Evolutionary conservation across 1,140 invertebrate genomes (phyloP), one percentile per base, ranked within the genome.

Genomic region (Listronotus bonariensis): DNA sequence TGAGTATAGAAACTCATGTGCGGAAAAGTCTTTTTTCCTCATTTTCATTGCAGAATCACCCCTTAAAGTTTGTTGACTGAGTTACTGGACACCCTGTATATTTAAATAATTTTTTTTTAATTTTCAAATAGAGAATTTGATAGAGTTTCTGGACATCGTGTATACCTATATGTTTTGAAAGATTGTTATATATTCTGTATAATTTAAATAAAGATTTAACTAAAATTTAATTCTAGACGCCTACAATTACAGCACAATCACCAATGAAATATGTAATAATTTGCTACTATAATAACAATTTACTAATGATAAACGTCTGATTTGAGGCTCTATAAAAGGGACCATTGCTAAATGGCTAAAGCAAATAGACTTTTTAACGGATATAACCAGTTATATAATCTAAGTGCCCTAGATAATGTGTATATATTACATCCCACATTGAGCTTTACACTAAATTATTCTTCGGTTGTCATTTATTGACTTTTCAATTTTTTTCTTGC

Each of bases 361-460:
- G 34, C 52, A 54, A 54, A 54, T 41, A 54, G 17, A 54, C 52
- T 38, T 54, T 54, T 54, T 54, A 54, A 54, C 52, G 52, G 52
- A 54, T 54, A 54, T 54, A 54, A 26, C 31, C 52, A 54, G 32
- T 54, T 54, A 54, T 38, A 41, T 41, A 40, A 54, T 54, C 38
- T 54, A 38, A 54, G 38, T 54, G 52, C 52, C 52, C 52, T 26
- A 54, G 49, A 65, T 65, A 43, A 58, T 58, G 40, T 65, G 59
- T 61, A 58, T 58, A 67, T 58, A 61, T 51, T 65, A 58, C 55
- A 48, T 48, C 52, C 46, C 49, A 58, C 48, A 49, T 43, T 32
- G 12, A 38, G n/a, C 31, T 15, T 20, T 31, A 14, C 14, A 53
- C 20, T 11, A 31, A 26, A 26, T 31, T 53, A 38, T 53, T 14